Conservation (phyloP, 2,888 invertebrate genomes). For the Gandaritis pyraliata region DNA sequence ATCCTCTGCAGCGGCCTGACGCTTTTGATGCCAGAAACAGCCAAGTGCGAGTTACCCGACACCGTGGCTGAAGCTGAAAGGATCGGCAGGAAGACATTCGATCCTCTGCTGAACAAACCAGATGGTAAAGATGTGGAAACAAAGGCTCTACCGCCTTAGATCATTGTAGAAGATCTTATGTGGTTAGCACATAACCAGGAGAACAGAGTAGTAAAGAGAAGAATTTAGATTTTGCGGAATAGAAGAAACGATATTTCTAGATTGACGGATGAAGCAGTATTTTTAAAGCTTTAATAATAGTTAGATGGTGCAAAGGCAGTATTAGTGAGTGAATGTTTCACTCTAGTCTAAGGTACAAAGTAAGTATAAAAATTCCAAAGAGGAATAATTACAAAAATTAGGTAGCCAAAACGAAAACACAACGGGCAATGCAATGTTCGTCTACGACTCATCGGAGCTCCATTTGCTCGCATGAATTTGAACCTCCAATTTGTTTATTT, state of each 20-base stretch:
- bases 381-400: not conserved
- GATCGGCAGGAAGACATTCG: constrained; percentile 54
- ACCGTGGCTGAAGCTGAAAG: constrained; percentile 77
- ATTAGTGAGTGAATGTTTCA: not conserved
- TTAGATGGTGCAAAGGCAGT: not conserved
- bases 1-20: constrained; percentile 72
- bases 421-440: no score
- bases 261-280: not conserved
- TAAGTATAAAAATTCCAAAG: not conserved
- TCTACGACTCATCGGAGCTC: no score
- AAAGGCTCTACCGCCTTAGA: constrained; percentile 23
- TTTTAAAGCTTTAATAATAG: not conserved
- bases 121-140: constrained; percentile 21
- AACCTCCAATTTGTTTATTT: no score
- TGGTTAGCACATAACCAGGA: constrained; percentile 2
- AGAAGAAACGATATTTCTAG: not conserved
- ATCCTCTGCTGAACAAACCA: constrained; percentile 31
- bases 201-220: not conserved
- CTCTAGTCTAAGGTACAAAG: not conserved
- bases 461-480: no score
- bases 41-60: constrained; percentile 75
- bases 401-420: no score
- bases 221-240: not conserved
- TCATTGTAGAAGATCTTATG: not conserved
- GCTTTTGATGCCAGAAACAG: constrained; percentile 80